These are phyloP conservation scores for Oreonectes daqikongensis DNA, from an alignment of 2,797 vertebrate species.

Conservation along the genomic window DNA sequence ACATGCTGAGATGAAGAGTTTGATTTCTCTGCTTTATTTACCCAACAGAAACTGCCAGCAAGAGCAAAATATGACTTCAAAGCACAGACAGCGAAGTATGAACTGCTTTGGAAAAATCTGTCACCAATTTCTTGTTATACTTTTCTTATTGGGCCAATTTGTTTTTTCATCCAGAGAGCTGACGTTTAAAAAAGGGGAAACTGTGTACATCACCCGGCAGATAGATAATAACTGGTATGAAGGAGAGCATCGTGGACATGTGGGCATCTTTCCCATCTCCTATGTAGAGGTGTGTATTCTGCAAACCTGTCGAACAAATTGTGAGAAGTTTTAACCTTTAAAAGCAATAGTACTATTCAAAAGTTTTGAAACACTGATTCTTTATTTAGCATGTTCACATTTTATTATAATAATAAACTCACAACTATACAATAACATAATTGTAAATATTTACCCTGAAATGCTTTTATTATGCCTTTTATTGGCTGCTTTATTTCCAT, in stretches of 20 bases:
- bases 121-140: background rate
- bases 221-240: slow-evolving; percentile 91
- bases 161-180: slow-evolving; percentile 80
- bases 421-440: too few species aligned
- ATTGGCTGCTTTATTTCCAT: too few species aligned
- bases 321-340: too few species aligned
- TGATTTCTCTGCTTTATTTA: slow-evolving; percentile 28
- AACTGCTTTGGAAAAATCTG: slow-evolving; percentile 1
- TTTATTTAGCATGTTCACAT: too few species aligned
- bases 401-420: too few species aligned
- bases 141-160: background rate
- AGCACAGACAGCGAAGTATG: slow-evolving; percentile 90
- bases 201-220: slow-evolving; percentile 85
- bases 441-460: too few species aligned
- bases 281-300: slow-evolving; percentile 82
- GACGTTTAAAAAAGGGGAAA: slow-evolving; percentile 87
- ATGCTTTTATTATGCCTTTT: too few species aligned
- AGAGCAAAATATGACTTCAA: slow-evolving; percentile 89
- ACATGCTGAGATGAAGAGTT: background rate
- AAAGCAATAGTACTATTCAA: too few species aligned
- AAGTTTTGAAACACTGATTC: too few species aligned
- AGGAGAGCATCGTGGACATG: slow-evolving; percentile 80
- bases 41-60: slow-evolving; percentile 79
- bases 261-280: slow-evolving; percentile 87
- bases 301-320: background rate